phyloP scores from a whole-genome alignment of 2,888 invertebrate species.

The Neoascia interrupta region DNA sequence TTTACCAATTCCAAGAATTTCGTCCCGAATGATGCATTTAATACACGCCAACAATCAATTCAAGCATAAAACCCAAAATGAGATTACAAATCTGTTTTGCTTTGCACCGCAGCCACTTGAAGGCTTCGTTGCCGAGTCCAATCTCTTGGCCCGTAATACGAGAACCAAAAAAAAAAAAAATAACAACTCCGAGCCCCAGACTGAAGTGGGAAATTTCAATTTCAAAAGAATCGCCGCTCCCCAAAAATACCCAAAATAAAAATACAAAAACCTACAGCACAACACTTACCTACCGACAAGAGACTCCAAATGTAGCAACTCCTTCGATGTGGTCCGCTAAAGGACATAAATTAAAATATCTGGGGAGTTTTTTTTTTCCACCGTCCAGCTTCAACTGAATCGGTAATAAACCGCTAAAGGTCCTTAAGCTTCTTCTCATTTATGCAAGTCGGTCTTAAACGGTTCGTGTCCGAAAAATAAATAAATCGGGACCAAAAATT shows the following conservation, averaged over 20 bases:
- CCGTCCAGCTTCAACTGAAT: constrained; percentile 36
- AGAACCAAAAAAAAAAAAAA: constrained; percentile 43
- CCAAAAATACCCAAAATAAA: constrained; percentile 31
- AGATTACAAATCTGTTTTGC: constrained; percentile 61
- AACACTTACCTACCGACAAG: constrained; percentile 48
- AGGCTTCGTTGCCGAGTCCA: constrained; percentile 8
- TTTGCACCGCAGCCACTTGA: constrained; percentile 11
- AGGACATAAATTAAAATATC: constrained; percentile 69
- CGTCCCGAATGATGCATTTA: constrained; percentile 64
- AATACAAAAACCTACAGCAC: constrained; percentile 13
- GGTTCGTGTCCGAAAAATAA: constrained; percentile 24
- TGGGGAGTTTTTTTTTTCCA: constrained; percentile 6
- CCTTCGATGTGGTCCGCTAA: constrained; percentile 50
- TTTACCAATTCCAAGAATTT: constrained; percentile 57
- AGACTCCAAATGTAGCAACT: constrained; percentile 6
- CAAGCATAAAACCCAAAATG: constrained; percentile 65
- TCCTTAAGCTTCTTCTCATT: constrained; percentile 55
- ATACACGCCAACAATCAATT: constrained; percentile 62
- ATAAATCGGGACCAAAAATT: constrained; percentile 6
- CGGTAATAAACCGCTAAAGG: constrained; percentile 50
- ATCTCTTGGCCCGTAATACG: constrained; percentile 39
- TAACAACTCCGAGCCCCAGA: constrained; percentile 19
- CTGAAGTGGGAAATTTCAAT: constrained; percentile 43
- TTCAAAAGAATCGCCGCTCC: constrained; percentile 58
- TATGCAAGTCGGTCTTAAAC: constrained; percentile 20